A percentile compares a stretch with the other conserved stretches of the same genome.
phyloP scores from a whole-genome alignment of 2,113 vertebrate genomes.

The Chaetura pelagica region DNA sequence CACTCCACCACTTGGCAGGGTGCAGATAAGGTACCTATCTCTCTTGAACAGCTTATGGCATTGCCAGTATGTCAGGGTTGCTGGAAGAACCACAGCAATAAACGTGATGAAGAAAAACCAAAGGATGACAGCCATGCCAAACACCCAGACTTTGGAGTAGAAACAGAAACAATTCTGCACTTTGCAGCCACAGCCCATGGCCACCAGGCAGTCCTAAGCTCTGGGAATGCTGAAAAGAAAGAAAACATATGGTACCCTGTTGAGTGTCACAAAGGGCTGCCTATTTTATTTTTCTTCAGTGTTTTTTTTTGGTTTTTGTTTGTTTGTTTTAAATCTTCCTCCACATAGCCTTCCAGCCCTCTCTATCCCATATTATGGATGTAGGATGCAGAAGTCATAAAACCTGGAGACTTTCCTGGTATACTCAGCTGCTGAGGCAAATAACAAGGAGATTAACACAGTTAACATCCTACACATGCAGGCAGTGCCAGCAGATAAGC shows the following conservation, averaged over 20 bases:
- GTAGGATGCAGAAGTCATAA: background rate
- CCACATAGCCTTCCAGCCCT: too few species aligned
- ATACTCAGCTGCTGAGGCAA: background rate
- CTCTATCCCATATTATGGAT: too few species aligned
- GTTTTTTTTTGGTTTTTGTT: too few species aligned
- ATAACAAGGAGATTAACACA: background rate
- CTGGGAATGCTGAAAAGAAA: too few species aligned
- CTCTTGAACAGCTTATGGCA: background rate
- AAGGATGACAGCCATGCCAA: background rate
- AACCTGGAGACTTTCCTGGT: background rate
- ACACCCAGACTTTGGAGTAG: background rate
- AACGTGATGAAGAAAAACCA: background rate
- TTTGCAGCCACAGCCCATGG: background rate
- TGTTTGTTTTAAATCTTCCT: too few species aligned
- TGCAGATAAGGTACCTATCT: background rate
- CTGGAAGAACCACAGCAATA: background rate
- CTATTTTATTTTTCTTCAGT: too few species aligned
- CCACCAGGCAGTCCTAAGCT: too few species aligned
- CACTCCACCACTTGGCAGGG: rapidly evolving
- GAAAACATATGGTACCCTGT: too few species aligned
- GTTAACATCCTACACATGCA: background rate
- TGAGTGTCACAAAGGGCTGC: too few species aligned
- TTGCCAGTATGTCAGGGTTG: background rate
- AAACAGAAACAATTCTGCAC: background rate
- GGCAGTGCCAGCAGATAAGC: background rate